These are phyloP conservation scores for Torymus auratus DNA, from an alignment of 2,888 invertebrate genomes.

Conservation along the genomic window DNA sequence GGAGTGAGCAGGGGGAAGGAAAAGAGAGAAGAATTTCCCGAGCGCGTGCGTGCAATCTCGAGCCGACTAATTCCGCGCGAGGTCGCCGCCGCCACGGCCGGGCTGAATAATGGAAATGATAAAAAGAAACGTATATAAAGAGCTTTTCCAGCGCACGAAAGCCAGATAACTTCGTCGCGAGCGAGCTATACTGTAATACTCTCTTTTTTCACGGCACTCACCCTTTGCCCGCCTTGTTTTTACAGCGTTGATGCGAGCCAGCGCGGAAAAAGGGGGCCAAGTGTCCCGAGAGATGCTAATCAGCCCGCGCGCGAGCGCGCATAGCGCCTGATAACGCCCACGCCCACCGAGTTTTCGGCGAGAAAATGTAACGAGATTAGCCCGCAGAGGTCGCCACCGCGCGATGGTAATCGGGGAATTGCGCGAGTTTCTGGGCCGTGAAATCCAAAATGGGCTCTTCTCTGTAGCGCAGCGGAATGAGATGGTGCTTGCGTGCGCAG, in stretches of 20 bases:
- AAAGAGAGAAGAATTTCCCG: constrained; percentile 2
- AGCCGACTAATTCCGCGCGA: constrained; percentile 39
- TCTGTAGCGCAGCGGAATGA: not conserved
- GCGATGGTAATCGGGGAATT: constrained; percentile 15
- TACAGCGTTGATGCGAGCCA: not conserved
- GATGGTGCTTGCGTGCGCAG: not conserved
- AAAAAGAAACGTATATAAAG: constrained; percentile 43
- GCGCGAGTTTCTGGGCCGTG: constrained; percentile 23
- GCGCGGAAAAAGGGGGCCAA: not conserved
- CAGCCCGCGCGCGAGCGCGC: not conserved
- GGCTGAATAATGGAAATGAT: constrained; percentile 49
- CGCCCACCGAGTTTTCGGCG: not conserved
- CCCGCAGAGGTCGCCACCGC: not conserved
- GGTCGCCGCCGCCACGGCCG: not conserved
- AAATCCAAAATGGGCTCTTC: constrained; percentile 13
- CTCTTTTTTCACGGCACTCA: not conserved
- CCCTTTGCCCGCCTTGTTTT: constrained; percentile 2
- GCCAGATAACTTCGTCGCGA: constrained; percentile 47
- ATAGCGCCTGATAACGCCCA: not conserved
- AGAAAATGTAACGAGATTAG: constrained; percentile 1
- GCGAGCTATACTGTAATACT: not conserved
- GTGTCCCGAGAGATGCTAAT: constrained; percentile 46
- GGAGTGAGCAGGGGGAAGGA: not conserved
- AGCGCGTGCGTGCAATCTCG: constrained; percentile 42
- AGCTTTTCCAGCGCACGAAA: constrained; percentile 42